Base-by-base conservation (phyloP, 2,888 invertebrate genomes). In the Orgyia antiqua region DNA sequence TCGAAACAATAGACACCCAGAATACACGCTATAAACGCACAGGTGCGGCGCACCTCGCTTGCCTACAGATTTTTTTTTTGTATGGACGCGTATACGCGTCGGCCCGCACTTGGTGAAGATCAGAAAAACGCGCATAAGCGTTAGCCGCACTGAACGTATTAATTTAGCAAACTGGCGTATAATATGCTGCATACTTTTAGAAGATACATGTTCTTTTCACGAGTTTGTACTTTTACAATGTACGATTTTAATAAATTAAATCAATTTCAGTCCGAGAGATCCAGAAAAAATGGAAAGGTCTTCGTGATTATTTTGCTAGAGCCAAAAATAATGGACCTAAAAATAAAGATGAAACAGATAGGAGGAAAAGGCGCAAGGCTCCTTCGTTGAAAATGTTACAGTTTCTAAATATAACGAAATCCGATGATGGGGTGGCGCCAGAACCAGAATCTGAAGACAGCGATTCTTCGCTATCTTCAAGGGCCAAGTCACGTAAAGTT, bases 201-300 rank as follows among this genome's bases (percentile, higher is more conserved):
- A n/a, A 20, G 7, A 18, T n/a, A n/a, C n/a, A n/a, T n/a, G n/a
- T n/a, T n/a, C n/a, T n/a, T n/a, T n/a, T n/a, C n/a, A n/a, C n/a
- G n/a, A n/a, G n/a, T n/a, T n/a, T n/a, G n/a, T n/a, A n/a, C n/a
- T n/a, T n/a, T n/a, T n/a, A 15, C 4, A 15, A 15, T 6, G 6
- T 15, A 15, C 15, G 4, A 15, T 15, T 4, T 15, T 15, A 15
- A 10, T 10, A 10, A 10, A 13, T n/a, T 4, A n/a, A 20, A n/a
- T 20, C 3, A 24, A 13, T 32, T 36, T 9, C 29, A 36, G 36
- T 36, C 1, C 10, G 36, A 25, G 28, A 32, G 20, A 29, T 36
- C 25, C 36, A 36, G 11, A 36, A 36, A 13, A 36, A 36, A 29
- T 36, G 36, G 36, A 36, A 36, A 29, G 36, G 36, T 1, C 17